A percentile compares a stretch with the other conserved stretches of the same genome.
Evolutionary conservation across 92 coral and sea anemone genomes (phyloP).

Genomic region (Montipora capitata): DNA sequence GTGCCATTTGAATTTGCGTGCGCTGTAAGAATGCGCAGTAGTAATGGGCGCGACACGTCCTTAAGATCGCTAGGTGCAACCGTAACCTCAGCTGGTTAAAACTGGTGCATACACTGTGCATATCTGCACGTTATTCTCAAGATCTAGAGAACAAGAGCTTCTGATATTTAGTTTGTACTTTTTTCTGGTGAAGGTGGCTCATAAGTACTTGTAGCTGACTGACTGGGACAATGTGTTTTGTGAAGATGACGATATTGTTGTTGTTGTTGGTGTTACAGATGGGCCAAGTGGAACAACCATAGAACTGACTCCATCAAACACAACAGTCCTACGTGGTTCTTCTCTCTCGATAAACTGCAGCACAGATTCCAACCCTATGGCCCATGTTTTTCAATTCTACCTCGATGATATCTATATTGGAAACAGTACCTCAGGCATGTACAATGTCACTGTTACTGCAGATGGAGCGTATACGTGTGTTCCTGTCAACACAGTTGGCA

Average conservation of each 20-base stretch:
- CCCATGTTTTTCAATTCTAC: conserved; percentile 50
- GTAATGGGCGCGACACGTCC: too few species aligned
- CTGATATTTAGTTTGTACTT: too few species aligned
- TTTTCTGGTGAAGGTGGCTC: not conserved
- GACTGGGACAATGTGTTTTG: too few species aligned
- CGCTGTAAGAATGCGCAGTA: too few species aligned
- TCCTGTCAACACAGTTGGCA: conserved; percentile 61
- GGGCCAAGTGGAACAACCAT: not conserved
- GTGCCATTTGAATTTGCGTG: too few species aligned
- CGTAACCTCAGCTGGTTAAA: too few species aligned
- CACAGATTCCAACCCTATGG: conserved; percentile 61
- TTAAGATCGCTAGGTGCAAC: too few species aligned
- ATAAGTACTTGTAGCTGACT: too few species aligned
- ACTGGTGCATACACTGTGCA: too few species aligned
- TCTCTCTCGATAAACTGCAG: conserved; percentile 48
- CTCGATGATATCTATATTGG: conserved; percentile 36
- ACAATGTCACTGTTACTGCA: not conserved
- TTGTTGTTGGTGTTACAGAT: conserved; percentile 15
- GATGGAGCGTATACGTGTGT: conserved; percentile 69
- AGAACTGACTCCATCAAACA: too few species aligned
- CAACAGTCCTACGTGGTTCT: not conserved
- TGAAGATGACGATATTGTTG: not conserved
- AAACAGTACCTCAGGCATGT: conserved; percentile 39
- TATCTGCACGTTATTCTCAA: too few species aligned
- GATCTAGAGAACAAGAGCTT: too few species aligned